phyloP scores from a whole-genome alignment of 1,140 invertebrate species.

The Trichonephila clavipes region DNA sequence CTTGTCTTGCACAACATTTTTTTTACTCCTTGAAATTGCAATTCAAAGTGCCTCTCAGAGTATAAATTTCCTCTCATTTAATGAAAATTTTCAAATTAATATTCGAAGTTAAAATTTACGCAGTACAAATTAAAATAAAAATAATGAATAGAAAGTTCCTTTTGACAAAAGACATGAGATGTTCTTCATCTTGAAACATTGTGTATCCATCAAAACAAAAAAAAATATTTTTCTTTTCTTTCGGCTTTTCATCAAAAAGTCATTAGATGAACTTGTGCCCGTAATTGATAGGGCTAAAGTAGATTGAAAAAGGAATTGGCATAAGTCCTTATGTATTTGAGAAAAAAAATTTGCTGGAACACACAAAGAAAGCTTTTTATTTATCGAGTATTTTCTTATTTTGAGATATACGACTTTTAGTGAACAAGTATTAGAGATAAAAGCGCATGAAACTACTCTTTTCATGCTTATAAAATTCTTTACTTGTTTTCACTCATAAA shows the following conservation, averaged over 20 bases:
- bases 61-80: background rate
- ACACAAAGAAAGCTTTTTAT: background rate
- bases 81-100: background rate
- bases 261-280: slow-evolving; percentile 25
- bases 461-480: background rate
- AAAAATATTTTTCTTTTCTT: background rate
- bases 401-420: background rate
- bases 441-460: background rate
- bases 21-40: background rate
- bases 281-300: slow-evolving; percentile 32
- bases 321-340: slow-evolving; percentile 1
- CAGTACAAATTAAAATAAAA: too few relatives aligned
- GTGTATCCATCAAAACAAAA: background rate
- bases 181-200: background rate
- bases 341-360: background rate
- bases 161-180: background rate
- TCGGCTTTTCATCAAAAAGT: background rate
- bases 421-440: background rate
- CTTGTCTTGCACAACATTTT: background rate
- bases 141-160: background rate
- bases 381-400: slow-evolving; percentile 1
- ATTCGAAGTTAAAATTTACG: background rate
- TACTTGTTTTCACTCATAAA: background rate
- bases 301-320: slow-evolving; percentile 16
- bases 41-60: background rate